phyloP scores from a whole-genome alignment of 2,113 vertebrate genomes.

The Pangasianodon hypophthalmus region DNA sequence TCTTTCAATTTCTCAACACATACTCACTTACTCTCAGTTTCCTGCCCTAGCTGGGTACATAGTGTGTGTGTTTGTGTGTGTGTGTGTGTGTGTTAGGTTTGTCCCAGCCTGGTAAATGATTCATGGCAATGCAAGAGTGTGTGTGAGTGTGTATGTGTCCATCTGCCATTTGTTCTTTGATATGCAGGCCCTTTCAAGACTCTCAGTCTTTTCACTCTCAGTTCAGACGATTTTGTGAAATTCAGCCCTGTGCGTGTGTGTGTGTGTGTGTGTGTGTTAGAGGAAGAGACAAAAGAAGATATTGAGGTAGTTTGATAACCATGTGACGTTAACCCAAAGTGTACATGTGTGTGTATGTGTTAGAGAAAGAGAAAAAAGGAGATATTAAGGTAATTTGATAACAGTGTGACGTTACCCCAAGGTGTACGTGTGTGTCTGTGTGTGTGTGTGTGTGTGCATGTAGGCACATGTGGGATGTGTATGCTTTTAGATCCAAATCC shows the following conservation, averaged over 20 bases:
- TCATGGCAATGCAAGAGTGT: slow-evolving; percentile 33
- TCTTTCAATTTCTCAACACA: neutral
- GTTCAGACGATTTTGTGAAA: neutral
- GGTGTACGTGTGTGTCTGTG: neutral
- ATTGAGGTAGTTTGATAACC: too few relatives aligned
- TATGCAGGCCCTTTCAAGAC: slow-evolving; percentile 38
- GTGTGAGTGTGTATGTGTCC: slow-evolving; percentile 28
- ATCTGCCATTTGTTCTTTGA: slow-evolving; percentile 34
- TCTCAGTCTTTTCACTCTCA: slow-evolving; percentile 11
- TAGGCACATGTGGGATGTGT: neutral
- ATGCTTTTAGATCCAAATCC: neutral
- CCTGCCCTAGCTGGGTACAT: slow-evolving; percentile 33
- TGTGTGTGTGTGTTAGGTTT: slow-evolving; percentile 28
- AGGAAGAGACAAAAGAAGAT: too few relatives aligned
- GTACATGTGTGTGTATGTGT: neutral
- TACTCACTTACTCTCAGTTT: neutral
- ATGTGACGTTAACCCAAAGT: too few relatives aligned
- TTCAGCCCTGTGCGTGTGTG: slow-evolving; percentile 4
- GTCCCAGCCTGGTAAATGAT: slow-evolving; percentile 39
- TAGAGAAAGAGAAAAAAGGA: too few relatives aligned
- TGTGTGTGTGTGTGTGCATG: neutral
- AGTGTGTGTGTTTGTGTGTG: slow-evolving; percentile 27
- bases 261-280: slow-evolving; percentile 27
- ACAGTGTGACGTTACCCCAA: too few relatives aligned
- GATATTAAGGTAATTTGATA: too few relatives aligned